Evolutionary conservation across 2,113 vertebrate genomes (phyloP), one percentile per base, ranked within the genome.

Genomic region (Andinoacara biseriatus): DNA sequence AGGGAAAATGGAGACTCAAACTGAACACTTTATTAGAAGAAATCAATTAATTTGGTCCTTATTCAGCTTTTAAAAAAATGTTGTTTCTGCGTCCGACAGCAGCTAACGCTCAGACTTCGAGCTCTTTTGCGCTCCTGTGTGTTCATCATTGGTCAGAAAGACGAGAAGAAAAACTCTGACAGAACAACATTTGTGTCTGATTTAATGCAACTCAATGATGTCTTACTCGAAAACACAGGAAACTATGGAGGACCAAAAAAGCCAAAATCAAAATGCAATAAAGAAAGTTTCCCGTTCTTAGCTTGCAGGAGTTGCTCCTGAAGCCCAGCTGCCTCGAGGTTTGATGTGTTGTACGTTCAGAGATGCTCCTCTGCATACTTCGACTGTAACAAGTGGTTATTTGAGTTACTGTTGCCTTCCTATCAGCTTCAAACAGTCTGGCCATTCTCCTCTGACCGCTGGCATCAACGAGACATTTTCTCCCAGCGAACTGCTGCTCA

Each of bases 181-280:
- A 56, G 20, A 59, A 0, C 54, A 22, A 54, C 18, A n/a, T 7
- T 20, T 6, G 9, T 46, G 29, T 54, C 1, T 17, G 20, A 43
- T 77, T 81, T 9, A 81, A 91, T 92, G 89, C 86, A 90, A 92
- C 91, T 94, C 89, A 1, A 65, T 82, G 35, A 63, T 63, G 78
- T 84, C 7, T 80, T 2, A 33, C 1, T 60, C 1, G 59, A 38
- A n/a, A 33, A 72, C 10, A 86, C 61, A 83, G 8, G 49, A 85
- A 31, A 2, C 1, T 43, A 2, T 13, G 49, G 58, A 79, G 2
- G 59, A n/a, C 3, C 6, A 52, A 52, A 72, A 0, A 3, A 20
- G 24, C 49, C 10, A 72, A 72, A 72, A 52, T 31, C 29, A n/a
- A 46, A 5, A 8, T 13, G 17, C 17, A 52, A 72, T 72, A 72